phyloP scores from a whole-genome alignment of 2,888 invertebrate species.

The Hanleya hanleyi region DNA sequence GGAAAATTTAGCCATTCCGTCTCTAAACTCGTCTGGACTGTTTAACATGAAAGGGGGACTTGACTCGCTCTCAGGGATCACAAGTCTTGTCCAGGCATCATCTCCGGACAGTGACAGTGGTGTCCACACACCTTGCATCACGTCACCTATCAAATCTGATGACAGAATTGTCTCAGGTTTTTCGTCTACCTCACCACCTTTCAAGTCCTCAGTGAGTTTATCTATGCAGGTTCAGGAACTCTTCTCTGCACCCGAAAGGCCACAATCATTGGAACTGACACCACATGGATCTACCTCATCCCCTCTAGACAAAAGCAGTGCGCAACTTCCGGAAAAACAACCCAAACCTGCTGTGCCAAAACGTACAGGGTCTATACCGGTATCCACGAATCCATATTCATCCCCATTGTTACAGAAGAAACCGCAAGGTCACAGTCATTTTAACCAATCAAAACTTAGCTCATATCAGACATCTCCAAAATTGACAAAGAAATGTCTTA shows the following conservation, averaged over 20 bases:
- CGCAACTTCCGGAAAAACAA: too few species aligned
- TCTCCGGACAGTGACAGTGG: slow-evolving; percentile 6
- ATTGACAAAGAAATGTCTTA: not conserved
- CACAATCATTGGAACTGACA: not conserved
- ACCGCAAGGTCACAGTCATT: not conserved
- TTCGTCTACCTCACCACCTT: not conserved
- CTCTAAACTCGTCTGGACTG: not conserved
- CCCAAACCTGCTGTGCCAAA: not conserved
- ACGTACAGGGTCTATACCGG: too few species aligned
- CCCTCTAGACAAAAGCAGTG: not conserved
- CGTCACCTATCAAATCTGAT: not conserved
- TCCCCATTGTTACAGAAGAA: not conserved
- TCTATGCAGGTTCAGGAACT: not conserved
- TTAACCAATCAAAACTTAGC: not conserved
- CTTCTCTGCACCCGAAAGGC: not conserved
- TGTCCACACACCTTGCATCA: slow-evolving; percentile 3
- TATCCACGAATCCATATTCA: not conserved
- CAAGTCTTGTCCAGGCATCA: slow-evolving; percentile 1
- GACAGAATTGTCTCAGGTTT: not conserved
- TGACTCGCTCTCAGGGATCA: not conserved
- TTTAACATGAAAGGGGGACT: not conserved
- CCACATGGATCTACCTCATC: not conserved
- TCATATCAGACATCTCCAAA: not conserved
- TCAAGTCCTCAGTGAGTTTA: not conserved
- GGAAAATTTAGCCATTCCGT: slow-evolving; percentile 50